phyloP scores from a whole-genome alignment of 2,888 invertebrate genomes.

The Poecilus cupreus region DNA sequence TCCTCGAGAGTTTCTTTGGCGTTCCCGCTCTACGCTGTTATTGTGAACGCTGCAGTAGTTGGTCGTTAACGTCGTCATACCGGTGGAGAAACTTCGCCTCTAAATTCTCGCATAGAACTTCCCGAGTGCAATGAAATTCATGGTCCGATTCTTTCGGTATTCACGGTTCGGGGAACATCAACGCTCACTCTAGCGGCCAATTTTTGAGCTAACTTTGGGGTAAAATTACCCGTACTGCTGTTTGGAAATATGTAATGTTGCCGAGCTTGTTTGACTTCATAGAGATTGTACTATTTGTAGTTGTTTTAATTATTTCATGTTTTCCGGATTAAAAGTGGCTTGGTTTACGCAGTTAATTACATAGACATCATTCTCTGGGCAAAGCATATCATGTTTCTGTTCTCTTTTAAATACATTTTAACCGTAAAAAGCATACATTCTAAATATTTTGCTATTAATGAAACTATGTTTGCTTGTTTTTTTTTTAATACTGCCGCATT shows the following conservation, averaged over 20 bases:
- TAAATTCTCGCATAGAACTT: conserved; percentile 41
- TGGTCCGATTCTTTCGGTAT: conserved; percentile 45
- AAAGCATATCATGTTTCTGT: background rate
- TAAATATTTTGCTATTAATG: background rate
- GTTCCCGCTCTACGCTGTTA: conserved; percentile 9
- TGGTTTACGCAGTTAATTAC: background rate
- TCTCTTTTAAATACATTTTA: background rate
- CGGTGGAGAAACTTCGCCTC: conserved; percentile 32
- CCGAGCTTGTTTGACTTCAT: background rate
- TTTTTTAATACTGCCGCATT: background rate
- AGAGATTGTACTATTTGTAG: background rate
- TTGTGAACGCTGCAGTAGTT: conserved; percentile 5
- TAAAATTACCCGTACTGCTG: conserved; percentile 24
- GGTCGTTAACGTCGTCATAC: conserved; percentile 47
- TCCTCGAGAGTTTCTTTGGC: conserved; percentile 30
- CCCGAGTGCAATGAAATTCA: conserved; percentile 52
- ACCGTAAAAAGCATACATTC: background rate
- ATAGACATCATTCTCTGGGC: background rate
- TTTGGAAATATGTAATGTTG: conserved; percentile 7
- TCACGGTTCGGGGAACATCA: conserved; percentile 19
- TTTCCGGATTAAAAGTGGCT: background rate
- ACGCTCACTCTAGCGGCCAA: conserved; percentile 31
- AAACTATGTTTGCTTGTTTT: background rate
- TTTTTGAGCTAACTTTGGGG: conserved; percentile 39
- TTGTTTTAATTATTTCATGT: background rate